Conservation (phyloP, 2,888 invertebrate genomes). For the Iphiclides podalirius region DNA sequence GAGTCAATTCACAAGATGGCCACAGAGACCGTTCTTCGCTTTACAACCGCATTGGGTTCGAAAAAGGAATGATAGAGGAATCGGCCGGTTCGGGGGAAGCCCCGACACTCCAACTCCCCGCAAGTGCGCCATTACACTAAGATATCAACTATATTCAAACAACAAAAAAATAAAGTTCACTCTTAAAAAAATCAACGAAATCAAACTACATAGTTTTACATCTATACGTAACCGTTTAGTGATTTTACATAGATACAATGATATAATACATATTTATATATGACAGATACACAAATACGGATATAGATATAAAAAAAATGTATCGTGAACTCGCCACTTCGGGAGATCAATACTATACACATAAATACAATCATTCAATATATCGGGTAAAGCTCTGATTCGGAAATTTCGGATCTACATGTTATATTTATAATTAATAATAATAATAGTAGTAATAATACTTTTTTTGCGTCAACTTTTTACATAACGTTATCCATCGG, state of each 20-base stretch:
- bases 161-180: conserved; percentile 56
- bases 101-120: conserved; percentile 39
- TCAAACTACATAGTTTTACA: conserved; percentile 48
- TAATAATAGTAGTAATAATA: conserved; percentile 16
- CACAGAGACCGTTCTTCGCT: too few relatives aligned
- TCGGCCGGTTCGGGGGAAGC: too few relatives aligned
- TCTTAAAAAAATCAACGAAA: conserved; percentile 53
- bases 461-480: conserved; percentile 25
- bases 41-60: too few relatives aligned
- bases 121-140: conserved; percentile 46
- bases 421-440: not conserved
- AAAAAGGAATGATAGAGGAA: too few relatives aligned
- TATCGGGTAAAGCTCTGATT: conserved; percentile 57
- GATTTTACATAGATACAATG: conserved; percentile 43
- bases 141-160: conserved; percentile 46
- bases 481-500: conserved; percentile 27
- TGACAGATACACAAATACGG: not conserved
- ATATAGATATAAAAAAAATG: conserved; percentile 57
- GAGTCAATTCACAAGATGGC: too few relatives aligned
- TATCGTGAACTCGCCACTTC: conserved; percentile 41
- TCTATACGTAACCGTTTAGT: conserved; percentile 45
- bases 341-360: conserved; percentile 32
- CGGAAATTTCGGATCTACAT: conserved; percentile 53
- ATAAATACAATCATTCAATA: conserved; percentile 32
- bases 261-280: not conserved